Conservation (phyloP, 2,797 vertebrate species). For the Callimico goeldii region DNA sequence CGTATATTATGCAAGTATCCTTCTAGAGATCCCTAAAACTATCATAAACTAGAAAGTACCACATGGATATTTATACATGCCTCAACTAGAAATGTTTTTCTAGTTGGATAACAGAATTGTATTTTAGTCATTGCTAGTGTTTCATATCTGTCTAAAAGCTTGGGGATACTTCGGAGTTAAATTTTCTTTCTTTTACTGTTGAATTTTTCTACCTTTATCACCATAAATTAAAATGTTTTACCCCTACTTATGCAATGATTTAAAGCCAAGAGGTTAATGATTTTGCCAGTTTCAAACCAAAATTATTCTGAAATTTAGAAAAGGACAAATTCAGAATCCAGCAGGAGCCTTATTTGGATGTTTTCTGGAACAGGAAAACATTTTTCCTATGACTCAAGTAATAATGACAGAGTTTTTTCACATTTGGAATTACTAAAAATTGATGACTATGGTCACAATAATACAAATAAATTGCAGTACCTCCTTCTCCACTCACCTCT, state of each 20-base stretch:
- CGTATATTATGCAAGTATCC: not conserved
- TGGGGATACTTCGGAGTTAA: slow-evolving; percentile 79
- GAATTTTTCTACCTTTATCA: slow-evolving; percentile 79
- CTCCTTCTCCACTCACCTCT: not conserved
- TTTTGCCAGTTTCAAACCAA: slow-evolving; percentile 91
- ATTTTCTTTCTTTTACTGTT: slow-evolving; percentile 77
- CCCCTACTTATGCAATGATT: slow-evolving; percentile 87
- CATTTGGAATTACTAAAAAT: slow-evolving; percentile 69
- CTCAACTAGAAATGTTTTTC: not conserved
- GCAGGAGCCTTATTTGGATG: slow-evolving; percentile 82
- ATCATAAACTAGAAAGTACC: not conserved
- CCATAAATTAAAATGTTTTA: slow-evolving; percentile 83
- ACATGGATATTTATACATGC: not conserved
- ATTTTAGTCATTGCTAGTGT: not conserved
- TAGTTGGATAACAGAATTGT: not conserved
- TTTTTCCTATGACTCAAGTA: slow-evolving; percentile 67
- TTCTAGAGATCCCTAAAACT: not conserved
- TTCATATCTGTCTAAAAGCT: slow-evolving; percentile 75
- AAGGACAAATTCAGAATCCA: slow-evolving; percentile 89
- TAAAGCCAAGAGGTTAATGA: slow-evolving; percentile 90
- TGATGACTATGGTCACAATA: not conserved
- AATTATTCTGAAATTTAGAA: slow-evolving; percentile 86
- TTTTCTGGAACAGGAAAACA: slow-evolving; percentile 82
- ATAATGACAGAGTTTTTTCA: slow-evolving; percentile 56
- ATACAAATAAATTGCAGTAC: not conserved